phyloP scores from a whole-genome alignment of 2,113 vertebrate genomes.

The Gymnobelideus leadbeateri region DNA sequence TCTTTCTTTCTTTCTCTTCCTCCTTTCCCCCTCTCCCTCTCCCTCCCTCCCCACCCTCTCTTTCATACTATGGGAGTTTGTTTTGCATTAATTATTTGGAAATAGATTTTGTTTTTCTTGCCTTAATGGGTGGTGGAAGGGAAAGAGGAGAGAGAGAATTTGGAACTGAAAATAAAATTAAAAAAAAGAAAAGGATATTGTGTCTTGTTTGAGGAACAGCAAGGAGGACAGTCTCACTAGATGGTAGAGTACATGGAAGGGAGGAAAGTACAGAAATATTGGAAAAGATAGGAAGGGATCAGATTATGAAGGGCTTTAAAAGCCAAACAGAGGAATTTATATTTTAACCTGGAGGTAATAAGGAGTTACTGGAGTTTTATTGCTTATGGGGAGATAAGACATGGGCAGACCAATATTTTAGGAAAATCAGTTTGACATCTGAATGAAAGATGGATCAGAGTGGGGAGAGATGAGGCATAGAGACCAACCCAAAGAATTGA shows the following conservation, averaged over 20 bases:
- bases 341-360: neutral
- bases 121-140: neutral
- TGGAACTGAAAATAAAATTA: neutral
- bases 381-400: neutral
- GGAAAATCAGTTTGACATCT: neutral
- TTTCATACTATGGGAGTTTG: neutral
- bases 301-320: neutral
- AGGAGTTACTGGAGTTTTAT: neutral
- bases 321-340: neutral
- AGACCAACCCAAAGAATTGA: neutral
- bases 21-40: no score
- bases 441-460: neutral
- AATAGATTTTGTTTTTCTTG: neutral
- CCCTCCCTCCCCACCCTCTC: no score
- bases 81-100: neutral
- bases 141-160: neutral
- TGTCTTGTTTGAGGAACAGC: neutral
- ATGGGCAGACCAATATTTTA: neutral
- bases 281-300: neutral
- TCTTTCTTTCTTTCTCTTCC: no score
- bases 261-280: neutral
- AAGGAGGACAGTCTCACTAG: neutral
- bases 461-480: neutral
- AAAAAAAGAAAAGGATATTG: no score
- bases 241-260: no score